Base-by-base conservation (phyloP, 1,140 invertebrate species). In the Drosophila subobscura region DNA sequence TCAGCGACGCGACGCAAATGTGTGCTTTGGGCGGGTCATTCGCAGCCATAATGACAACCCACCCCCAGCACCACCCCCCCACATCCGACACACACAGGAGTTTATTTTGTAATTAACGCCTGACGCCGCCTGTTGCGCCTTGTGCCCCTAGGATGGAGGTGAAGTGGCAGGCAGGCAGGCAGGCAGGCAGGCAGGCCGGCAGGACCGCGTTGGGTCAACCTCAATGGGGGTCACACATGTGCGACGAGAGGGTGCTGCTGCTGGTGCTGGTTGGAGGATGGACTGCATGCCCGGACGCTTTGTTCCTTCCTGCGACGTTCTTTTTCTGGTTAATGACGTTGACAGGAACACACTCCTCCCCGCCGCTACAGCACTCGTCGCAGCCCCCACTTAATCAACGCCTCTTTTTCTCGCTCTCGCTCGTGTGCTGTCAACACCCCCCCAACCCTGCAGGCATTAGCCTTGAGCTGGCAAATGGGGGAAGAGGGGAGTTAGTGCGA, bases 101-200 rank as follows among this genome's bases (percentile, higher is more conserved):
- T 90, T 90, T 90, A 90, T 90, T 90, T 90, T 88, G 89, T 90
- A 90, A 90, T 90, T 90, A 90, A 90, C 89, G 89, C 89, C 89
- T 83, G 81, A 65, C 67, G 84, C 60, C 58, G 79, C 74, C 80
- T 85, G 80, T 85, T 85, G 80, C 80, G 81, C 74, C 57, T 65
- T 7, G 51, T 58, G 77, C 70, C 73, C 83, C 81, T 86, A 81
- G 63, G 63, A 52, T n/a, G 56, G 16, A 16, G 46, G 33, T 7
- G n/a, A 8, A 12, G 40, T 37, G 12, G 49, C 40, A 41, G 3
- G 8, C 16, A 29, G 8, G 46, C 42, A 44, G 8, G 12, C 8
- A 10, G 42, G 47, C 37, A 37, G 3, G 8, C 16, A 29, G 8
- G 46, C 42, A 44, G 22, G 29, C 45, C 4, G 16, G 8, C 27